Evolutionary conservation across 2,113 vertebrate genomes (phyloP).

Genomic region (Nibea coibor): DNA sequence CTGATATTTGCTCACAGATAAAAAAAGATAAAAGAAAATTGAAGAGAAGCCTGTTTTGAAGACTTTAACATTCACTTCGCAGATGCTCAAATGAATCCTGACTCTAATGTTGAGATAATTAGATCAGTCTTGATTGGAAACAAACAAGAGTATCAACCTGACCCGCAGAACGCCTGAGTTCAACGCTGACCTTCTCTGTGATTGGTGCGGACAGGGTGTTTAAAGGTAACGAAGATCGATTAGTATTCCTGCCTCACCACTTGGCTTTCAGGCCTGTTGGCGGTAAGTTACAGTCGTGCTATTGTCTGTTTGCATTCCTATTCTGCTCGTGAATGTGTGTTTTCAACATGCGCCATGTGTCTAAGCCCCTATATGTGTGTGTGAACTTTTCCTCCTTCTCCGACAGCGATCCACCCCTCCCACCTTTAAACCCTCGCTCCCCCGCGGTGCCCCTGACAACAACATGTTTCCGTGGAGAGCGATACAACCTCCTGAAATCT

Average conservation of each 20-base stretch:
- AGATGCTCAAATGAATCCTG: constrained; percentile 43
- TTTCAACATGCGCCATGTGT: constrained; percentile 20
- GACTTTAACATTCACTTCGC: constrained; percentile 17
- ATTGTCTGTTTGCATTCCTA: constrained; percentile 65
- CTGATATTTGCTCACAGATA: constrained; percentile 1
- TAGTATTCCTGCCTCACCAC: constrained; percentile 69
- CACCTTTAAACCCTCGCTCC: constrained; percentile 41
- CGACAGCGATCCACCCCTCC: constrained; percentile 57
- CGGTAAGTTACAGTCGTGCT: constrained; percentile 55
- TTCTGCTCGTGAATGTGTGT: constrained; percentile 38
- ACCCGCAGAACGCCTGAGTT: constrained; percentile 51
- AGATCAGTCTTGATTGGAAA: constrained; percentile 63
- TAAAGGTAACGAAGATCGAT: constrained; percentile 75
- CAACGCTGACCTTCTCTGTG: constrained; percentile 73
- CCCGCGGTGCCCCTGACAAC: constrained; percentile 61
- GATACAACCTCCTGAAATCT: constrained; percentile 47
- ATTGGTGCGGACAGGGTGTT: constrained; percentile 66
- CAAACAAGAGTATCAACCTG: constrained; percentile 19
- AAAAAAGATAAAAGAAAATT: constrained; percentile 3
- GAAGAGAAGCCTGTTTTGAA: constrained; percentile 19
- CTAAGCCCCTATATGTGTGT: constrained; percentile 23
- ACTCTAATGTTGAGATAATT: constrained; percentile 67
- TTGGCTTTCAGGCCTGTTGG: constrained; percentile 27
- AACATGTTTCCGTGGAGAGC: constrained; percentile 71
- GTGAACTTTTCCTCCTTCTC: constrained; percentile 54